phyloP scores from a whole-genome alignment of 2,797 vertebrate genomes.

The Sebastes kiyomatsui region DNA sequence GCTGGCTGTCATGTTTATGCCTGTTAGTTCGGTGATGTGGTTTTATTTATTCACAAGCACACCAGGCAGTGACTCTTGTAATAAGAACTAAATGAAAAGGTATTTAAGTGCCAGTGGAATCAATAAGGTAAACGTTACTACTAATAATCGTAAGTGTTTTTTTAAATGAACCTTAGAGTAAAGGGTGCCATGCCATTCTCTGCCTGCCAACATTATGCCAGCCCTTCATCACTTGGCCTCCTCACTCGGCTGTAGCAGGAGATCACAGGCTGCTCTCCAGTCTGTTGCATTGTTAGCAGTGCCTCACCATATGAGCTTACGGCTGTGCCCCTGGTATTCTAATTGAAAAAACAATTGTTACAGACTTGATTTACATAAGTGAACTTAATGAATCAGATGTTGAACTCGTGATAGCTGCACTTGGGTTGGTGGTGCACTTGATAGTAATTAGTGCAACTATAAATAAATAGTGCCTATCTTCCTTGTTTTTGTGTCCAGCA shows the following conservation, averaged over 20 bases:
- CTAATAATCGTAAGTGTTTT: not conserved
- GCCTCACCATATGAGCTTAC: constrained; percentile 9
- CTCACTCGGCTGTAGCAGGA: constrained; percentile 11
- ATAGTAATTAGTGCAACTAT: constrained; percentile 4
- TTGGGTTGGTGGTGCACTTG: not conserved
- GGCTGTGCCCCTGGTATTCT: constrained; percentile 2
- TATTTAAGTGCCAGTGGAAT: not conserved
- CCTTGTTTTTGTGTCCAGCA: not conserved
- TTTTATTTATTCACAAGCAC: not conserved
- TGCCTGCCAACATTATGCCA: not conserved
- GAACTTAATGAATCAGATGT: constrained; percentile 18
- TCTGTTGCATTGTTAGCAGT: constrained; percentile 30
- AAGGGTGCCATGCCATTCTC: not conserved
- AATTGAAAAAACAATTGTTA: constrained; percentile 22
- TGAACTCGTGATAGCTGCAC: not conserved
- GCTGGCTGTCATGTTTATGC: not conserved
- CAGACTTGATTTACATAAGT: constrained; percentile 35
- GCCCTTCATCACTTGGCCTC: constrained; percentile 28
- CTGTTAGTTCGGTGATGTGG: not conserved
- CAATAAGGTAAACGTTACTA: not conserved
- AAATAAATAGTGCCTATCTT: not conserved
- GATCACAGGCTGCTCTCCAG: constrained; percentile 29
- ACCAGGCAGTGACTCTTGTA: not conserved
- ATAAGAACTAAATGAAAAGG: not conserved
- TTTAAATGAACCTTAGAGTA: not conserved